Base-by-base conservation (phyloP, 1,140 invertebrate genomes). In the Aporrectodea caliginosa region DNA sequence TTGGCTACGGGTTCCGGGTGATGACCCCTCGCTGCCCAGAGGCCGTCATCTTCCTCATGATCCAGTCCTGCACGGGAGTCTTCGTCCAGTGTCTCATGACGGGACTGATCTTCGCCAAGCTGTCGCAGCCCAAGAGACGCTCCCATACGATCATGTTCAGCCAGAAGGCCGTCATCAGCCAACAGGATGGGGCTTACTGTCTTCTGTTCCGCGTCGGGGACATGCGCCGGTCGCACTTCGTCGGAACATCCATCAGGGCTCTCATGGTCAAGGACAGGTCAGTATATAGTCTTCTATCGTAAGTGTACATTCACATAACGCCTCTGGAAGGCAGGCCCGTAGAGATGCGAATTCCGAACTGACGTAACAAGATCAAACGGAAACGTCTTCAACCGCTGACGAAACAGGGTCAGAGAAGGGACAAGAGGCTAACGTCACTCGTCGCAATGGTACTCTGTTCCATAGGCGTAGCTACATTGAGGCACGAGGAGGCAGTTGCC, bases 141-240 rank as follows among this genome's bases (percentile, higher is more conserved):
- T 75, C 69, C 22, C 31, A 80, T 16, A 83, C 82, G 6, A 78
- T 83, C n/a, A 70, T 82, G 35, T 82, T 81, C 43, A 78, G 75
- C 22, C 73, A 75, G 73, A 75, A 76, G 75, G 80, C 70, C 71
- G 82, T 70, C 69, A 75, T 69, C 6, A 73, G n/a, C 78, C 77
- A 35, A 76, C 74, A 69, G 35, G 78, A 73, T 76, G 79, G 79
- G 33, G 69, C 16, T 22, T 35, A 75, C 33, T 73, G 73, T 72
- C 79, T 33, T 34, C 33, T 74, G 69, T 81, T 32, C 33, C 68
- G 77, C 35, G 83, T 88, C 1, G 84, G 85, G 0, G 86, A 88
- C 78, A 86, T 87, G 83, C 90, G 96, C 69, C 97, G 97, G 87
- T 96, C 94, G 16, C 95, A 97, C 86, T 95, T 98, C 71, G 96